Conservation (phyloP, 2,797 vertebrate genomes). For the Phoeniculus purpureus region DNA sequence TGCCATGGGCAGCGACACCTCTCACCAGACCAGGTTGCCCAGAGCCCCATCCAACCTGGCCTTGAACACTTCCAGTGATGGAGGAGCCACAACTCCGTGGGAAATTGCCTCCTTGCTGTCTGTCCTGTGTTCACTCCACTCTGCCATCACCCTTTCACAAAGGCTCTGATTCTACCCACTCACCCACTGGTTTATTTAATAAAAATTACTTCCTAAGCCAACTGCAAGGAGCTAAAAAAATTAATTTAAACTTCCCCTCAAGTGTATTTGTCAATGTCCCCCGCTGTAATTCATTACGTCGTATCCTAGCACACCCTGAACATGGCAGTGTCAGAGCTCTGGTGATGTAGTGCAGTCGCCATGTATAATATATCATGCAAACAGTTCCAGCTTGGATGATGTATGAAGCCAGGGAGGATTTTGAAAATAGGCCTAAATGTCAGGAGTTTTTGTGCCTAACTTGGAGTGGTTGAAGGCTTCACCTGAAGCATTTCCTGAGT, state of each 20-base stretch:
- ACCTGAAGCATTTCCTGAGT: constrained; percentile 47
- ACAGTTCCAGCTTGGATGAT: constrained; percentile 73
- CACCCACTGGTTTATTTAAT: constrained; percentile 72
- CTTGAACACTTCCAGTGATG: too few species aligned
- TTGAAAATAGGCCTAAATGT: constrained; percentile 75
- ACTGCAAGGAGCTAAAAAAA: constrained; percentile 76
- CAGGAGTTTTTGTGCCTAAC: constrained; percentile 1
- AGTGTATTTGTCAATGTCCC: constrained; percentile 77
- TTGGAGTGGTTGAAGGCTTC: constrained; percentile 61
- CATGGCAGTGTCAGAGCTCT: constrained; percentile 72
- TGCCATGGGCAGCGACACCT: too few species aligned
- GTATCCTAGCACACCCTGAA: constrained; percentile 70
- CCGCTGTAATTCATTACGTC: constrained; percentile 74
- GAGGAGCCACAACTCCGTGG: too few species aligned
- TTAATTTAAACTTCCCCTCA: constrained; percentile 76
- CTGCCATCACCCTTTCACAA: background rate
- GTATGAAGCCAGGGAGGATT: constrained; percentile 69
- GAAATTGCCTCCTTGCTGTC: background rate
- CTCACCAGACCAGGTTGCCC: too few species aligned
- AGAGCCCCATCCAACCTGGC: too few species aligned
- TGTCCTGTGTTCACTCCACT: background rate
- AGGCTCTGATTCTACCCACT: constrained; percentile 20
- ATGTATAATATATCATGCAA: constrained; percentile 73
- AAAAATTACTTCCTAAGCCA: constrained; percentile 77
- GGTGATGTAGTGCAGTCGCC: constrained; percentile 73